Conservation (phyloP, 2,113 vertebrate species). For the Indicator indicator region DNA sequence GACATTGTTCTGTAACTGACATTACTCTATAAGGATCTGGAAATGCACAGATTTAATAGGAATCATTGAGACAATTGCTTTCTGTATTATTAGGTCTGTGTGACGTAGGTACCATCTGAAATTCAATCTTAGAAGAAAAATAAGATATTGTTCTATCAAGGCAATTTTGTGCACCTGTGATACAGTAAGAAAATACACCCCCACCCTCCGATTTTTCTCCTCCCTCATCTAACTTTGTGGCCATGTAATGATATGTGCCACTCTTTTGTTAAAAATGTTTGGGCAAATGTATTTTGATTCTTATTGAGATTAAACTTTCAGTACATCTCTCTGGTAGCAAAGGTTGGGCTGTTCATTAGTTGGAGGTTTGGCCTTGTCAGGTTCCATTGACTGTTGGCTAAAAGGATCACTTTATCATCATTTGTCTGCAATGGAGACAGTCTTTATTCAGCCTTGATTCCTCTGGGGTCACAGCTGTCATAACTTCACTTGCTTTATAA, state of each 20-base stretch:
- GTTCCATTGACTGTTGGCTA: constrained; percentile 84
- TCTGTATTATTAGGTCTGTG: constrained; percentile 46
- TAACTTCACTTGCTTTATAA: constrained; percentile 81
- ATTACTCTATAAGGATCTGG: constrained; percentile 76
- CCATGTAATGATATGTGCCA: neutral
- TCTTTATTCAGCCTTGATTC: constrained; percentile 83
- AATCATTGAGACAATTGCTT: constrained; percentile 67
- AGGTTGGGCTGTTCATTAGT: constrained; percentile 90
- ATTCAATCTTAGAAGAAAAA: constrained; percentile 60
- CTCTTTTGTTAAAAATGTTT: constrained; percentile 52
- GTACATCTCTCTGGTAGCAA: constrained; percentile 64
- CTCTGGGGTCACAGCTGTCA: constrained; percentile 80
- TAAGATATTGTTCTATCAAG: constrained; percentile 56
- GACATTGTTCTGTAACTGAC: constrained; percentile 78
- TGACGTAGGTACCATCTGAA: constrained; percentile 66
- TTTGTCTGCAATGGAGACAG: constrained; percentile 90
- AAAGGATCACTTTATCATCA: constrained; percentile 98
- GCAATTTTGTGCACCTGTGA: constrained; percentile 63
- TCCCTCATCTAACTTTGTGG: neutral
- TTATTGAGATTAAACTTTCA: constrained; percentile 76
- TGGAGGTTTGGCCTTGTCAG: constrained; percentile 86
- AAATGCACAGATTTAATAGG: constrained; percentile 67
- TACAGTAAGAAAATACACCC: constrained; percentile 22
- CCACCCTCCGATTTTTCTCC: constrained; percentile 7
- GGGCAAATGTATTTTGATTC: constrained; percentile 72